phyloP scores from a whole-genome alignment of 2,113 vertebrate genomes.

The Cettia cetti region DNA sequence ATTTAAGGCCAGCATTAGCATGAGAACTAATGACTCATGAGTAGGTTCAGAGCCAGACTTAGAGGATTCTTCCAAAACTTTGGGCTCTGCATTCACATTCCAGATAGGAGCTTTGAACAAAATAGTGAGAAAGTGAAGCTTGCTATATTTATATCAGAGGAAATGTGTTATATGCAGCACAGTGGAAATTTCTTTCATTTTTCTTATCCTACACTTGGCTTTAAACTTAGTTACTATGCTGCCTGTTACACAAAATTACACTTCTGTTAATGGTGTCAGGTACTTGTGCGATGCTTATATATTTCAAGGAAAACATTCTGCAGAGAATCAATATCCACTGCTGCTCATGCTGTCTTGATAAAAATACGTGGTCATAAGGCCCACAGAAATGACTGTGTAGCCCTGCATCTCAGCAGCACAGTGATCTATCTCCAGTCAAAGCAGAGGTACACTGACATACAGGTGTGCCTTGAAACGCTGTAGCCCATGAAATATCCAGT shows the following conservation, averaged over 20 bases:
- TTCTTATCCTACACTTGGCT: neutral
- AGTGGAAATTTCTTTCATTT: neutral
- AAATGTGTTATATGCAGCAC: neutral
- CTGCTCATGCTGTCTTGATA: neutral
- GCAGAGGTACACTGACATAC: neutral
- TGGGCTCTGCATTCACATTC: neutral
- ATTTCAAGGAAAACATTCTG: neutral
- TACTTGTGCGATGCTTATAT: neutral
- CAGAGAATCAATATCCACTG: neutral
- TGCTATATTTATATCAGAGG: neutral
- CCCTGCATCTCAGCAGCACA: neutral
- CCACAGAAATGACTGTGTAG: neutral
- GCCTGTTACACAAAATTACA: neutral
- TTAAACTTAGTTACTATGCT: neutral
- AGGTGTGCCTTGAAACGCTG: neutral
- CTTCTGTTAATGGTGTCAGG: neutral
- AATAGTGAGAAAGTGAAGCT: neutral
- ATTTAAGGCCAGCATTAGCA: neutral
- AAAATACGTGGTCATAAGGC: accelerated
- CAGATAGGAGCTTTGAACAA: neutral
- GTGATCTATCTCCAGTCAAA: accelerated
- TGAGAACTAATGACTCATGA: neutral
- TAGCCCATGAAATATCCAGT: neutral
- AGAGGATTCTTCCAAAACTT: neutral
- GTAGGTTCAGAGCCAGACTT: neutral